Conservation (phyloP, 1,140 invertebrate species). For the Proales similis region DNA sequence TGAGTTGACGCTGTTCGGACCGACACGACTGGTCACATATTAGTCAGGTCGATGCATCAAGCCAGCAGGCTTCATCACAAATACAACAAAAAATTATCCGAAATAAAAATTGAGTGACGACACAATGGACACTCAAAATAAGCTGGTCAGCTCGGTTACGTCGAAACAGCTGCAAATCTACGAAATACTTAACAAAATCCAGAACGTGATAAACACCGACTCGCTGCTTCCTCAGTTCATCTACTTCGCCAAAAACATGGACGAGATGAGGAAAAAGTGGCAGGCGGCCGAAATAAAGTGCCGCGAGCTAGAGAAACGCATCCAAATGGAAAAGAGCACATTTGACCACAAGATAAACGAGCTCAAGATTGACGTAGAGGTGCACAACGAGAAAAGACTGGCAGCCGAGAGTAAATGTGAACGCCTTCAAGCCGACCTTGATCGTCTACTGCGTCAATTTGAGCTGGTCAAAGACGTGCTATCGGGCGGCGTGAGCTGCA, state of each 20-base stretch:
- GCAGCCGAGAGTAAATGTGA: slow-evolving; percentile 20
- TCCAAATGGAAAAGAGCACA: slow-evolving; percentile 23
- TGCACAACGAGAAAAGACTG: slow-evolving; percentile 30
- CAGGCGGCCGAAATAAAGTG: slow-evolving; percentile 16
- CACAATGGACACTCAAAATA: slow-evolving; percentile 37
- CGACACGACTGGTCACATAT: too few relatives aligned
- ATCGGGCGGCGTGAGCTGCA: neutral
- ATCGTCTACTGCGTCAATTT: slow-evolving; percentile 27
- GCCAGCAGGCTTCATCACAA: too few relatives aligned
- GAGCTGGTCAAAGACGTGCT: slow-evolving; percentile 28
- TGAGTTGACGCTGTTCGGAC: too few relatives aligned
- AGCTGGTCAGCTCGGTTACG: neutral
- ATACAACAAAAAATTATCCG: too few relatives aligned
- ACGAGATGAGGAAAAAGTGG: slow-evolving; percentile 36
- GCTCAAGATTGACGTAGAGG: slow-evolving; percentile 21
- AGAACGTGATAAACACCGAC: slow-evolving; percentile 35
- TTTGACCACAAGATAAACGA: slow-evolving; percentile 31
- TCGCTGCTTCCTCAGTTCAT: slow-evolving; percentile 31
- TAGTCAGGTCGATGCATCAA: too few relatives aligned
- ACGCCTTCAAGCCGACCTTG: slow-evolving; percentile 25
- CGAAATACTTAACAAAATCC: slow-evolving; percentile 30
- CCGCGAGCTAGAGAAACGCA: slow-evolving; percentile 10
- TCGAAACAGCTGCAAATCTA: slow-evolving; percentile 38
- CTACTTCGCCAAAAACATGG: slow-evolving; percentile 37
- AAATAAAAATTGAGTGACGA: too few relatives aligned